phyloP scores from a whole-genome alignment of 2,888 invertebrate genomes.

The Antitype chi region DNA sequence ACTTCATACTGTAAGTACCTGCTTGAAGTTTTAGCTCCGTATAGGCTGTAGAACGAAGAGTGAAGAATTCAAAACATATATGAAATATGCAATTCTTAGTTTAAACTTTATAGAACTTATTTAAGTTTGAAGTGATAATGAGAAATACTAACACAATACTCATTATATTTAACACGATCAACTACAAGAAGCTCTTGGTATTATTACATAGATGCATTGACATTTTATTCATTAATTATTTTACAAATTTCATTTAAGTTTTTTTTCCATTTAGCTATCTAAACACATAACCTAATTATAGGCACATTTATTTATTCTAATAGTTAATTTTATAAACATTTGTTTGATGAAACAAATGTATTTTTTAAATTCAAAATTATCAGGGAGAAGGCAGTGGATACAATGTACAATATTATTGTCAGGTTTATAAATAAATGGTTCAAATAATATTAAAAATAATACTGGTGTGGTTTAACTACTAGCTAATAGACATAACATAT shows the following conservation, averaged over 20 bases:
- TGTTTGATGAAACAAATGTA: conserved; percentile 46
- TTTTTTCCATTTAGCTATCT: conserved; percentile 75
- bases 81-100: conserved; percentile 12
- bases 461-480: conserved; percentile 60
- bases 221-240: conserved; percentile 74
- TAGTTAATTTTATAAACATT: conserved; percentile 50
- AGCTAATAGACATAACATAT: conserved; percentile 32
- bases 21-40: neutral
- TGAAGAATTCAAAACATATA: conserved; percentile 7
- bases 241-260: conserved; percentile 77
- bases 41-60: conserved; percentile 1
- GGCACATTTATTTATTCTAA: conserved; percentile 84
- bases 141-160: conserved; percentile 43
- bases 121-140: conserved; percentile 14
- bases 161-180: conserved; percentile 65
- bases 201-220: conserved; percentile 76
- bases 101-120: neutral
- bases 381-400: conserved; percentile 62
- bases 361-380: conserved; percentile 36
- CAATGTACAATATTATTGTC: conserved; percentile 65
- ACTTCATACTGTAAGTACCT: neutral
- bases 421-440: conserved; percentile 55
- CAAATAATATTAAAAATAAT: conserved; percentile 55
- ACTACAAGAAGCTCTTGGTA: conserved; percentile 83
- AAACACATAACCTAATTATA: conserved; percentile 84